A percentile compares a stretch with the other conserved stretches of the same genome.
These are phyloP conservation scores for Sebastes cheni DNA, from an alignment of 2,797 vertebrate genomes.

Conservation along the genomic window DNA sequence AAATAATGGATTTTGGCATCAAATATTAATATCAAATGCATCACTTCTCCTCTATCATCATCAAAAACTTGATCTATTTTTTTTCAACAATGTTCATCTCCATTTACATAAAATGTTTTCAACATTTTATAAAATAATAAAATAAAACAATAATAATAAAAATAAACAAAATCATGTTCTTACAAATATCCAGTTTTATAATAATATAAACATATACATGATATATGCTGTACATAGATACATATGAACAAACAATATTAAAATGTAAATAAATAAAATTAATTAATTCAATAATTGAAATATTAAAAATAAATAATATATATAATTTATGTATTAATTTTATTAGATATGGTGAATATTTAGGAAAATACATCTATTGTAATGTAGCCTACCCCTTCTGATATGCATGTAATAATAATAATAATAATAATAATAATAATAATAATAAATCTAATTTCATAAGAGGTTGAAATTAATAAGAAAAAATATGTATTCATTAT, in stretches of 20 bases:
- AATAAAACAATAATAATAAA: too few species aligned
- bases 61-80: background rate
- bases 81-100: background rate
- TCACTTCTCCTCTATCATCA: background rate
- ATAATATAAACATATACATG: background rate
- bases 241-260: background rate
- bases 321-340: too few species aligned
- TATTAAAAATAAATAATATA: too few species aligned
- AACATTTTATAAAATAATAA: background rate
- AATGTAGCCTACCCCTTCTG: too few species aligned
- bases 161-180: background rate
- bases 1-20: too few species aligned
- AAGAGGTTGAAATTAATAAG: background rate
- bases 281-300: fast-evolving
- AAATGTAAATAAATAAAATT: too few species aligned
- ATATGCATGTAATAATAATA: too few species aligned
- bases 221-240: background rate
- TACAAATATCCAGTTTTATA: background rate
- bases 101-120: background rate
- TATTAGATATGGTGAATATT: too few species aligned
- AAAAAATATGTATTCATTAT: background rate
- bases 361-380: too few species aligned
- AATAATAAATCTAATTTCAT: too few species aligned
- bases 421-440: too few species aligned
- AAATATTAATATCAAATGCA: too few species aligned